phyloP scores from a whole-genome alignment of 2,113 vertebrate genomes.

The Sebastes schlegelii region DNA sequence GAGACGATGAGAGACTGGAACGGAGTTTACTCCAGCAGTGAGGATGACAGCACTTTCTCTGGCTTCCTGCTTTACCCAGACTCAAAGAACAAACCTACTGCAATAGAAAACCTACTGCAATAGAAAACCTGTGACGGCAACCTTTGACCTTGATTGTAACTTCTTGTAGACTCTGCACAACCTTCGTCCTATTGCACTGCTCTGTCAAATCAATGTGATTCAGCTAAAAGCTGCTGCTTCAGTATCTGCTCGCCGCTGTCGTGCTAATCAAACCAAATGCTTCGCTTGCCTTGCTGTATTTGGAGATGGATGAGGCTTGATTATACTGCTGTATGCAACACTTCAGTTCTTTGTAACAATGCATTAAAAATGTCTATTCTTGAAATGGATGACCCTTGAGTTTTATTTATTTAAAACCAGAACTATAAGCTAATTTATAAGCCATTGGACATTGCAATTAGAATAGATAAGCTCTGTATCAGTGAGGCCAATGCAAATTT shows the following conservation, averaged over 20 bases:
- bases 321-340: constrained; percentile 37
- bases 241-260: constrained; percentile 23
- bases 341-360: constrained; percentile 53
- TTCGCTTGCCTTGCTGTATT: constrained; percentile 47
- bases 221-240: constrained; percentile 23
- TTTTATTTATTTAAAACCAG: constrained; percentile 45
- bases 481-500: constrained; percentile 17
- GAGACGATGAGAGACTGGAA: constrained; percentile 95
- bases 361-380: constrained; percentile 71
- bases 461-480: constrained; percentile 15
- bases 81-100: constrained; percentile 39
- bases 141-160: constrained; percentile 20
- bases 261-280: constrained; percentile 46
- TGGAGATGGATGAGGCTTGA: constrained; percentile 23
- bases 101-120: neutral
- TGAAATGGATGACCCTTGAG: constrained; percentile 46
- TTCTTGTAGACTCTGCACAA: constrained; percentile 39
- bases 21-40: constrained; percentile 90
- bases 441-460: constrained; percentile 24
- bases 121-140: constrained; percentile 48
- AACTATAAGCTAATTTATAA: constrained; percentile 33
- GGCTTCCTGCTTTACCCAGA: constrained; percentile 94
- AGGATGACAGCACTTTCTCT: constrained; percentile 95
- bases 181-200: constrained; percentile 47
- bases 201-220: constrained; percentile 40